A percentile compares a stretch with the other conserved stretches of the same genome.
Evolutionary conservation across 2,888 invertebrate genomes (phyloP).

Genomic region (Empis stercorea): DNA sequence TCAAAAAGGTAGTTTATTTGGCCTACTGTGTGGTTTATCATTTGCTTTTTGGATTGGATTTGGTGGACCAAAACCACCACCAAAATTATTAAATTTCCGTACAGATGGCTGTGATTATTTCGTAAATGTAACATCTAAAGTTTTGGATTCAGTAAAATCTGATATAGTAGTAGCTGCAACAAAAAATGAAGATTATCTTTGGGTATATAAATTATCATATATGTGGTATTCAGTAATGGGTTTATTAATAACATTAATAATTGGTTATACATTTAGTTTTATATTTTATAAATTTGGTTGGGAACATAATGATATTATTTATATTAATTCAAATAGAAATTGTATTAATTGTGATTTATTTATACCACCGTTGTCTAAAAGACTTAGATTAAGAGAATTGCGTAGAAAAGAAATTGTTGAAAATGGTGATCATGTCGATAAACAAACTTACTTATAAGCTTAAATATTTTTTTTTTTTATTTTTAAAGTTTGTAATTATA

Average conservation of each 20-base stretch:
- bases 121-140: conserved; percentile 13
- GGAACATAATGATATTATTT: conserved; percentile 25
- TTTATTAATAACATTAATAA: conserved; percentile 37
- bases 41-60: conserved; percentile 75
- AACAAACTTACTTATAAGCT: too few relatives aligned
- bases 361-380: conserved; percentile 33
- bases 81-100: conserved; percentile 43
- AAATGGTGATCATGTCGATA: too few relatives aligned
- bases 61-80: conserved; percentile 58
- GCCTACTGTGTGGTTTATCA: conserved; percentile 48
- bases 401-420: too few relatives aligned
- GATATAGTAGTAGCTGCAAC: conserved; percentile 11
- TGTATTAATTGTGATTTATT: conserved; percentile 45
- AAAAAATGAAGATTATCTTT: conserved; percentile 26
- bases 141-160: conserved; percentile 9
- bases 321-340: conserved; percentile 24
- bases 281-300: conserved; percentile 29
- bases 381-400: neutral
- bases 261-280: conserved; percentile 41
- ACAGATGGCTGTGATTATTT: conserved; percentile 41
- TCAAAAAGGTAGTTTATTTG: conserved; percentile 57
- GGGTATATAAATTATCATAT: conserved; percentile 54
- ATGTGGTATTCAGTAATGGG: conserved; percentile 55
- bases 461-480: too few relatives aligned
- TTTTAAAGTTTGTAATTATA: too few relatives aligned